Evolutionary conservation across 2,797 vertebrate species (phyloP).

Genomic region (Eurystomus glaucurus): DNA sequence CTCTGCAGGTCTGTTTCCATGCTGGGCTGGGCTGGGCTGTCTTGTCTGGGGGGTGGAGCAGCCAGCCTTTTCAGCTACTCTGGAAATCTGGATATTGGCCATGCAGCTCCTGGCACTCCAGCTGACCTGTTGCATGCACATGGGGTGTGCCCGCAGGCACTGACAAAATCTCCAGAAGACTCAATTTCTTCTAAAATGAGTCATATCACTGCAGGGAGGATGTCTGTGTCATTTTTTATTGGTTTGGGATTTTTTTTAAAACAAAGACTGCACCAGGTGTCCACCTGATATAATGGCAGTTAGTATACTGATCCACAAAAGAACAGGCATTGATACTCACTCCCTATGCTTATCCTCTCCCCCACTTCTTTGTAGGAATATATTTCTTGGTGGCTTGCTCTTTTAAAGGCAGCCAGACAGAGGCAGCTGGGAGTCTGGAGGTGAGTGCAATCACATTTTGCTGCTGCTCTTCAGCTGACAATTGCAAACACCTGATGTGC

Average conservation of each 20-base stretch:
- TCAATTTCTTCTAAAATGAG: not conserved
- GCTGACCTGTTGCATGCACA: not conserved
- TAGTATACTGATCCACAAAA: not conserved
- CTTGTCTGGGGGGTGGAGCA: not conserved
- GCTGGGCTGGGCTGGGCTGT: not conserved
- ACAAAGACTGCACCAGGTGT: not conserved
- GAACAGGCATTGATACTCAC: not conserved
- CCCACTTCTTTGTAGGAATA: fast-evolving
- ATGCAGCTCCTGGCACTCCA: not conserved
- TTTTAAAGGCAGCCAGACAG: not conserved
- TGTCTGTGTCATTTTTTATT: fast-evolving
- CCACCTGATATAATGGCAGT: not conserved
- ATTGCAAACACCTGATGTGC: not conserved
- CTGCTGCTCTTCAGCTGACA: not conserved
- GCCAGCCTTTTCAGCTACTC: fast-evolving
- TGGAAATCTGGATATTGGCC: too few species aligned
- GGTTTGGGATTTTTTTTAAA: not conserved
- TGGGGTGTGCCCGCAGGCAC: fast-evolving
- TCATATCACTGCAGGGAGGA: not conserved
- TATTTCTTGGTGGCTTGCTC: not conserved
- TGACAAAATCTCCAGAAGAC: not conserved
- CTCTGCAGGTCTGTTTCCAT: not conserved
- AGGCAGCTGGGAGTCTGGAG: not conserved
- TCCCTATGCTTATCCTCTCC: not conserved
- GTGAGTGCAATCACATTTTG: not conserved